These are phyloP conservation scores for Forpus xanthops DNA, from an alignment of 2,797 vertebrate species.

Conservation along the genomic window DNA sequence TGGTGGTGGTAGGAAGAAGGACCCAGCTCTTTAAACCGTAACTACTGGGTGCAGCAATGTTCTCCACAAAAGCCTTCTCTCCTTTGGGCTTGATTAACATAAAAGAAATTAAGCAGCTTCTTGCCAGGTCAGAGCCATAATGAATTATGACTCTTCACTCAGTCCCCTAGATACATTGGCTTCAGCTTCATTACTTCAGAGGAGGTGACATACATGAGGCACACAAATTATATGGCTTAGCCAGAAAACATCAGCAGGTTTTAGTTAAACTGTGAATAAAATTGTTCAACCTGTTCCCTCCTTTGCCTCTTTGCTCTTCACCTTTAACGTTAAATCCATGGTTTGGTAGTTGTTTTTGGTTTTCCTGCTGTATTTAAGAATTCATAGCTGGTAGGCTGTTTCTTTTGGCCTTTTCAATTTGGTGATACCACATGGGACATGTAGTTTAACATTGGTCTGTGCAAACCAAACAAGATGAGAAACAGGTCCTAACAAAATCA, in stretches of 20 bases:
- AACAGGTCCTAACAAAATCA: neutral
- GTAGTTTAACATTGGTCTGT: neutral
- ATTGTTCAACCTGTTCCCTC: neutral
- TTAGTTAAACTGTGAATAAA: constrained; percentile 4
- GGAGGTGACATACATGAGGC: neutral
- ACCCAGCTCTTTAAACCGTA: neutral
- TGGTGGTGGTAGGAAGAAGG: neutral
- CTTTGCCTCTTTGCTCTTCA: neutral
- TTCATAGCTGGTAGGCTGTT: neutral
- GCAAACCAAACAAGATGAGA: neutral
- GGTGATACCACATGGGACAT: neutral
- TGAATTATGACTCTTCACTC: neutral
- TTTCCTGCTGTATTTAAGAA: neutral
- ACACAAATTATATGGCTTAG: neutral
- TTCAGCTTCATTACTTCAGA: neutral
- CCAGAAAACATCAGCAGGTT: neutral
- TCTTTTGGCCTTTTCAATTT: neutral
- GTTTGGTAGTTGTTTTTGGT: neutral
- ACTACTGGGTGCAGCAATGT: neutral
- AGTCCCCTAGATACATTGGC: neutral
- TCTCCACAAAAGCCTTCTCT: neutral
- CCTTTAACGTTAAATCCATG: neutral
- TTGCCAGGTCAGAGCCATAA: neutral
- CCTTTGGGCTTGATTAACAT: neutral
- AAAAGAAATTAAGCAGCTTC: neutral